phyloP scores from a whole-genome alignment of 2,888 invertebrate species.

The Leptopilina syphax region DNA sequence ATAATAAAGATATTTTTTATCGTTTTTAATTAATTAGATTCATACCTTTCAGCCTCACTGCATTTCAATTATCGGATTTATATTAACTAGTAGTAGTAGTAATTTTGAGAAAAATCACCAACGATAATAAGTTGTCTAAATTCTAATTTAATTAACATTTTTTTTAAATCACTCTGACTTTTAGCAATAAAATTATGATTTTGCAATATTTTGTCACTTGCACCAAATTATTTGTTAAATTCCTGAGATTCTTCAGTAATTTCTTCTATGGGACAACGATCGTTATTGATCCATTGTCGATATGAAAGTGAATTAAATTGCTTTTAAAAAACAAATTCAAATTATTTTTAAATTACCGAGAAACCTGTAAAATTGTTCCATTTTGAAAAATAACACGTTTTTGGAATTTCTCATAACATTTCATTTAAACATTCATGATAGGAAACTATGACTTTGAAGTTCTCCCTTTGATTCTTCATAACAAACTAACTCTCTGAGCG shows the following conservation, averaged over 20 bases:
- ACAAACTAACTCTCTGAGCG: too few species aligned
- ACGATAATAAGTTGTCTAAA: not conserved
- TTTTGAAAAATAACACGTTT: not conserved
- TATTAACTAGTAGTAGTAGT: too few species aligned
- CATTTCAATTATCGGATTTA: too few species aligned
- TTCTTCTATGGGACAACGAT: not conserved
- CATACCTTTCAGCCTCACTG: too few species aligned
- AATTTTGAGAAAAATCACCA: too few species aligned
- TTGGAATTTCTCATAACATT: not conserved
- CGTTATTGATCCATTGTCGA: not conserved
- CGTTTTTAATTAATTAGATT: too few species aligned
- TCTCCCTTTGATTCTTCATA: not conserved
- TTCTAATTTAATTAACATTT: not conserved
- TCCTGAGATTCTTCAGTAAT: not conserved
- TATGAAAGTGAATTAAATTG: not conserved
- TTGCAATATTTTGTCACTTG: not conserved
- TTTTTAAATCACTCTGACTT: not conserved
- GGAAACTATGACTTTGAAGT: not conserved
- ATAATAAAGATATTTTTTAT: not conserved
- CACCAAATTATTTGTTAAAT: not conserved
- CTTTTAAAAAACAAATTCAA: not conserved
- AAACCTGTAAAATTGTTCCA: not conserved
- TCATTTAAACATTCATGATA: not conserved
- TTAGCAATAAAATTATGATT: not conserved
- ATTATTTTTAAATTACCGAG: not conserved